Conservation (phyloP, 2,888 invertebrate species). For the Beris chalybata region DNA sequence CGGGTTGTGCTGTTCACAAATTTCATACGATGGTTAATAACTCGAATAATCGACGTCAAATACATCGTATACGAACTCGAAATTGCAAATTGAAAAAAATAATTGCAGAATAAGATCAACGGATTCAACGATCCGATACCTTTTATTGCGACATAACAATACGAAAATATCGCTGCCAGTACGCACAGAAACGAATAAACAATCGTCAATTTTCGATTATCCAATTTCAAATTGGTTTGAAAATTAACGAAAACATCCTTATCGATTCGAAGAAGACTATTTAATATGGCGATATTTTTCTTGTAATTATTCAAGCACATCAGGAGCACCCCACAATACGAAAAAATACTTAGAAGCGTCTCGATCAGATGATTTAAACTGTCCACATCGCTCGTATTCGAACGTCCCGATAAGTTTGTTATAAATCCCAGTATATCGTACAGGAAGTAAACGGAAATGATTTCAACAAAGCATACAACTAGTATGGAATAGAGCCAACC, state of each 20-base stretch:
- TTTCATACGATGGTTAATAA: conserved; percentile 16
- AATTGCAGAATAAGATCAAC: conserved; percentile 14
- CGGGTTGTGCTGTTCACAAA: conserved; percentile 23
- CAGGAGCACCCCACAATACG: conserved; percentile 45
- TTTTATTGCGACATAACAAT: conserved; percentile 13
- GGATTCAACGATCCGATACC: conserved; percentile 4
- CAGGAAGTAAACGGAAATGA: conserved; percentile 12
- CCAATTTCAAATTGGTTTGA: conserved; percentile 3
- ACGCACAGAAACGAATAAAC: background rate
- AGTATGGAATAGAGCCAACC: conserved; percentile 14
- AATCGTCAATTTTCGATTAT: conserved; percentile 2
- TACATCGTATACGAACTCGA: conserved; percentile 24
- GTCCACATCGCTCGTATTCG: conserved; percentile 40
- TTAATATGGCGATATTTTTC: conserved; percentile 44
- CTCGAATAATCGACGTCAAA: conserved; percentile 4
- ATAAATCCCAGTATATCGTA: conserved; percentile 21
- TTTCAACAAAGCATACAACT: conserved; percentile 8
- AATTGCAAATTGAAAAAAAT: conserved; percentile 10
- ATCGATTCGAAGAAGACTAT: conserved; percentile 16
- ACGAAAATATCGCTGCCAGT: conserved; percentile 10
- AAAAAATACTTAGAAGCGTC: conserved; percentile 33
- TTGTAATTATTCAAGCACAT: conserved; percentile 43
- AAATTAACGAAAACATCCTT: conserved; percentile 17
- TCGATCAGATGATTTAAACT: conserved; percentile 29
- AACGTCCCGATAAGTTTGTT: conserved; percentile 30